Evolutionary conservation across 1,140 invertebrate genomes (phyloP).

Genomic region (Cydia amplana): DNA sequence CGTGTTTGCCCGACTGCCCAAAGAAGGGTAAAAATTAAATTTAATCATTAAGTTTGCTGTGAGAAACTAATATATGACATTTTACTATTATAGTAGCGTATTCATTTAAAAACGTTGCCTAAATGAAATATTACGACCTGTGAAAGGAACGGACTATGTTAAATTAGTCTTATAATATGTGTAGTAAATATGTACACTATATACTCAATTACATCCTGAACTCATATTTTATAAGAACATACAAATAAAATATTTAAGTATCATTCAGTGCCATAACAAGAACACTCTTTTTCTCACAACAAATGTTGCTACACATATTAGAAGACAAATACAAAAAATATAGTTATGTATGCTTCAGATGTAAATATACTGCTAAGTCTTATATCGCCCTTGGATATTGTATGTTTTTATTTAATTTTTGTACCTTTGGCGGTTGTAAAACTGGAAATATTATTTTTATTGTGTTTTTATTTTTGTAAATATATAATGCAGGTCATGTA

Average conservation of each 20-base stretch:
- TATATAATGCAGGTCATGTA: slow-evolving; percentile 77
- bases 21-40: no score
- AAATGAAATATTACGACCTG: slow-evolving; percentile 15
- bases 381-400: slow-evolving; percentile 37
- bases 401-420: slow-evolving; percentile 49
- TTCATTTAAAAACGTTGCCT: not conserved
- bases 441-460: slow-evolving; percentile 56
- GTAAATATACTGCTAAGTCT: slow-evolving; percentile 52
- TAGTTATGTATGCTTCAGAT: slow-evolving; percentile 40
- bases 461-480: slow-evolving; percentile 74
- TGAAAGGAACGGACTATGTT: slow-evolving; percentile 1
- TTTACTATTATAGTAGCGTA: not conserved
- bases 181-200: not conserved
- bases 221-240: not conserved
- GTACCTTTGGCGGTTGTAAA: slow-evolving; percentile 53
- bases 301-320: slow-evolving; percentile 15
- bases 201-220: not conserved
- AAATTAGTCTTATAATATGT: slow-evolving; percentile 12
- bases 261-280: slow-evolving; percentile 1
- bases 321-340: not conserved
- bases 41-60: no score
- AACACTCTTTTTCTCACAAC: not conserved
- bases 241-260: not conserved
- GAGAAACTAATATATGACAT: no score
- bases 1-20: no score